Percentiles rank a stretch among this genome's conserved stretches.
phyloP scores from a whole-genome alignment of 2,113 vertebrate species.

The Pterophyllum scalare region DNA sequence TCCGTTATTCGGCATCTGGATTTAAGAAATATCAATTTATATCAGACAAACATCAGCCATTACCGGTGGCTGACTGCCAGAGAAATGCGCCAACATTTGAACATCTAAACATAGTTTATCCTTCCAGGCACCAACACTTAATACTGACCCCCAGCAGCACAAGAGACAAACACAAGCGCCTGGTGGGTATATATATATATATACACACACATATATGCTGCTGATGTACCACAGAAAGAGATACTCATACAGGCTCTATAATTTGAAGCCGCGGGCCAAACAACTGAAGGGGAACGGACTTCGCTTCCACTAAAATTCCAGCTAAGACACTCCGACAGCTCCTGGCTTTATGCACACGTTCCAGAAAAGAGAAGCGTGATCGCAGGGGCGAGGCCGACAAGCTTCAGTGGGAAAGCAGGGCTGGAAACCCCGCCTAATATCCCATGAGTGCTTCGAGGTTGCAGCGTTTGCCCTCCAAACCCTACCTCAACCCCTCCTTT shows the following conservation, averaged over 20 bases:
- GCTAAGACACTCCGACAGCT: conserved; percentile 69
- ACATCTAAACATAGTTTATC: conserved; percentile 42
- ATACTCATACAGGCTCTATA: conserved; percentile 57
- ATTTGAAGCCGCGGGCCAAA: conserved; percentile 69
- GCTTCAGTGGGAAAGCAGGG: conserved; percentile 63
- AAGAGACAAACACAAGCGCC: conserved; percentile 36
- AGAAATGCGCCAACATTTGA: conserved; percentile 32
- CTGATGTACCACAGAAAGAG: conserved; percentile 44
- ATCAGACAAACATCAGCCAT: conserved; percentile 24
- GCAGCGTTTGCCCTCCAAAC: conserved; percentile 44
- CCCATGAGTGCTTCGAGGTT: conserved; percentile 65
- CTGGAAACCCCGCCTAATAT: conserved; percentile 68
- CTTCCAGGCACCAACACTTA: conserved; percentile 32
- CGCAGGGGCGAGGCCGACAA: conserved; percentile 64
- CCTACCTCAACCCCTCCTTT: conserved; percentile 8
- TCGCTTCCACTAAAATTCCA: conserved; percentile 65
- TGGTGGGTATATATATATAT: not conserved
- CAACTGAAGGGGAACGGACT: conserved; percentile 70
- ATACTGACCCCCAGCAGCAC: conserved; percentile 44
- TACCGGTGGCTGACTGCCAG: conserved; percentile 22
- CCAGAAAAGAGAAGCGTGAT: conserved; percentile 55
- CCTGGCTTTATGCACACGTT: conserved; percentile 54
- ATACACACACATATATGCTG: not conserved
- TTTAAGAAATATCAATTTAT: not conserved
- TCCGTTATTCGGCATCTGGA: conserved; percentile 9